Conservation (phyloP, 2,888 invertebrate species). For the Andrena trimmerana region DNA sequence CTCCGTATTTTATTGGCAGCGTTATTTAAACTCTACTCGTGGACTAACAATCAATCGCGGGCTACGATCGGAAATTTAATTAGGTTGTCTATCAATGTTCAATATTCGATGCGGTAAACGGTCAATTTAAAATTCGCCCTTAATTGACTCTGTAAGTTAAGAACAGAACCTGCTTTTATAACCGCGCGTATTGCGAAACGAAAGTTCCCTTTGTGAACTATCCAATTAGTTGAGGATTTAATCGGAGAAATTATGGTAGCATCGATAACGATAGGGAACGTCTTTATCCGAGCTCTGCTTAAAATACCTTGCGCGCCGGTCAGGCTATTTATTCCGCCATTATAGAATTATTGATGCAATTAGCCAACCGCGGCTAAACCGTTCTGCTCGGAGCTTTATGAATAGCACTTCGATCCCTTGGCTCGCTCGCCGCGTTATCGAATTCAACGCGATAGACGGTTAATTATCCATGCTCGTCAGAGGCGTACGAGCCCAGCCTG, state of each 20-base stretch:
- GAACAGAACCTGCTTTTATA: constrained; percentile 13
- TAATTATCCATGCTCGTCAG: constrained; percentile 39
- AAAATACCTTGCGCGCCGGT: not conserved
- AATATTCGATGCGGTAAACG: not conserved
- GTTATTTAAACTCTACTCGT: not conserved
- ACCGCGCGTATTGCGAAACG: not conserved
- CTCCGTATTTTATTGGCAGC: not conserved
- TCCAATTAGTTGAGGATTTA: constrained; percentile 37
- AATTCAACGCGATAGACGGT: constrained; percentile 24
- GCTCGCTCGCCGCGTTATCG: constrained; percentile 8
- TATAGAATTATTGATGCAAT: constrained; percentile 44
- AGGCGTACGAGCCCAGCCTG: not conserved
- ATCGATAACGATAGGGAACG: constrained; percentile 33
- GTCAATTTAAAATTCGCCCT: not conserved
- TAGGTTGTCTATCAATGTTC: not conserved
- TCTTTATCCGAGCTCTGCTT: constrained; percentile 1
- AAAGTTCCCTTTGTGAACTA: not conserved
- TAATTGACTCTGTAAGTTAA: not conserved
- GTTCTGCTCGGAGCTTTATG: constrained; percentile 10
- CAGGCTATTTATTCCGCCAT: constrained; percentile 4
- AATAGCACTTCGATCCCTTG: constrained; percentile 11
- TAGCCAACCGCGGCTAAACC: constrained; percentile 25
- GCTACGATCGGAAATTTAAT: not conserved
- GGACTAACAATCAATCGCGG: not conserved
- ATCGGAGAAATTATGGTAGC: constrained; percentile 6